Conservation (phyloP, 2,888 invertebrate species). For the Venustoraphidia nigricollis region DNA sequence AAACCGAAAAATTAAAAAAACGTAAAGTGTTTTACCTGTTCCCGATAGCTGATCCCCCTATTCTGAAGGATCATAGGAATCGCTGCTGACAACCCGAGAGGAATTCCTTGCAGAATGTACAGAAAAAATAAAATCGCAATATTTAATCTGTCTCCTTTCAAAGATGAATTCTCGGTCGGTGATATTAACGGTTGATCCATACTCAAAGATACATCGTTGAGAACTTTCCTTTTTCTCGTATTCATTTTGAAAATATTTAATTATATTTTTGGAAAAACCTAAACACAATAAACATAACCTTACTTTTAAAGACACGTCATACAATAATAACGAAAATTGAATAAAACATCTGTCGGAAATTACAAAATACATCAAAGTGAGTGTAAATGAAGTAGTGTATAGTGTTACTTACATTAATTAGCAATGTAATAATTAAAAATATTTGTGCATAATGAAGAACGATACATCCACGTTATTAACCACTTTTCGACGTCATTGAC, state of each 20-base stretch:
- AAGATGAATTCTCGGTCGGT: constrained; percentile 10
- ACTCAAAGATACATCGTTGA: not conserved
- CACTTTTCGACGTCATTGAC: too few relatives aligned
- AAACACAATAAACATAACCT: not conserved
- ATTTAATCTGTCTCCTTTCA: constrained; percentile 62
- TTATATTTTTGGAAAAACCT: not conserved
- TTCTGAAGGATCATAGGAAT: constrained; percentile 93
- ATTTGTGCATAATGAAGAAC: too few relatives aligned
- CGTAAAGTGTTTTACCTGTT: constrained; percentile 46
- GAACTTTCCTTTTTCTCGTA: not conserved
- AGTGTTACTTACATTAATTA: too few relatives aligned
- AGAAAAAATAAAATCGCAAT: constrained; percentile 80
- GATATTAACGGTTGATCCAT: not conserved
- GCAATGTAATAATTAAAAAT: too few relatives aligned
- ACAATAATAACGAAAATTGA: not conserved
- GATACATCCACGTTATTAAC: too few relatives aligned
- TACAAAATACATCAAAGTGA: too few relatives aligned
- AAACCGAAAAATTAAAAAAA: constrained; percentile 12
- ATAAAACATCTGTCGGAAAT: too few relatives aligned
- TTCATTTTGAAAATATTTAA: not conserved
- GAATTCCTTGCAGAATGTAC: constrained; percentile 90
- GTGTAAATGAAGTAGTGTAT: too few relatives aligned
- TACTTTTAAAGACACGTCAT: not conserved
- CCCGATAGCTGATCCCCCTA: constrained; percentile 80
- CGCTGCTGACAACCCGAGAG: constrained; percentile 83